phyloP scores from a whole-genome alignment of 1,140 invertebrate genomes.

The Rhyzopertha dominica region DNA sequence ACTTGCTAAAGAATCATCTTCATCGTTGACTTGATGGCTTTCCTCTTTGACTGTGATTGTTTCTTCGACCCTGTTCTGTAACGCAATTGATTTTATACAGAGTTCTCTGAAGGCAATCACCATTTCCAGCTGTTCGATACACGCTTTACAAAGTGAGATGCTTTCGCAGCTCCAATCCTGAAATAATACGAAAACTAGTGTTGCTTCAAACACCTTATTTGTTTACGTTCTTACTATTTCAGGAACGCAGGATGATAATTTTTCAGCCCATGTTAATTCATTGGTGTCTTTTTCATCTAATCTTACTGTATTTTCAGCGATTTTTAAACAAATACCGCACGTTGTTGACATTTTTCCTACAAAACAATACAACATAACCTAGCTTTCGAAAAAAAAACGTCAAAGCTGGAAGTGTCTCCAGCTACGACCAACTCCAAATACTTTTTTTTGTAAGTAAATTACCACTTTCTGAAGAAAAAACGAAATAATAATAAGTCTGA shows the following conservation, averaged over 20 bases:
- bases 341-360: conserved; percentile 10
- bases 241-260: conserved; percentile 27
- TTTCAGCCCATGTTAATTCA: conserved; percentile 14
- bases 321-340: conserved; percentile 4
- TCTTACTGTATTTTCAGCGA: no score
- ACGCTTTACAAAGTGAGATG: conserved; percentile 17
- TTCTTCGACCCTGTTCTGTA: conserved; percentile 4
- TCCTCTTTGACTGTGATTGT: conserved; percentile 3
- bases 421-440: no score
- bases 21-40: background rate
- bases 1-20: conserved; percentile 1
- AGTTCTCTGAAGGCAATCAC: conserved; percentile 21
- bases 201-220: conserved; percentile 10
- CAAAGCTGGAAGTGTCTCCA: no score
- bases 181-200: conserved; percentile 13
- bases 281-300: conserved; percentile 13
- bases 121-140: conserved; percentile 19
- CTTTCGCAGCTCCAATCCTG: conserved; percentile 25
- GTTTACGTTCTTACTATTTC: conserved; percentile 27
- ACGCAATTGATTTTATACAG: conserved; percentile 23
- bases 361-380: no score
- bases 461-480: no score
- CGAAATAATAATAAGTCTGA: no score
- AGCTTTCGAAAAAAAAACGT: no score
- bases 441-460: no score